These are phyloP conservation scores for Sinosuthora webbiana DNA, from an alignment of 2,113 vertebrate species.

Conservation along the genomic window DNA sequence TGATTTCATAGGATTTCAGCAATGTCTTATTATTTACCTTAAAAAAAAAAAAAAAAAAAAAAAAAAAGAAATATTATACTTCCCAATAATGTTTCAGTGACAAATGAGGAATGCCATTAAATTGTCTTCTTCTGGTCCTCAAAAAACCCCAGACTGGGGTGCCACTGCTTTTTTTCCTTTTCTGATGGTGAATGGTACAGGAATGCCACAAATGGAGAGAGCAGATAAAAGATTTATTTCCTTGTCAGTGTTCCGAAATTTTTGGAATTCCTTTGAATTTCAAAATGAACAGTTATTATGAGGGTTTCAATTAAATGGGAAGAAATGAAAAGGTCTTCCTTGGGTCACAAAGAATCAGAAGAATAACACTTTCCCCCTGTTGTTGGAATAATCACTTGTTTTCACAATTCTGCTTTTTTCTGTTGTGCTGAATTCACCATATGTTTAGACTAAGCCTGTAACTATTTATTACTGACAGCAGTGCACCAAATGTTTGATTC, in stretches of 20 bases:
- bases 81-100: neutral
- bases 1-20: neutral
- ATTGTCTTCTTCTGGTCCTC: neutral
- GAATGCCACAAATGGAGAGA: neutral
- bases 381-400: neutral
- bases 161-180: neutral
- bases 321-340: neutral
- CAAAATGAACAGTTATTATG: neutral
- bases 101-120: neutral
- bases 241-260: neutral
- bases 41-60: neutral
- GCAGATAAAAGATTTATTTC: neutral
- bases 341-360: neutral
- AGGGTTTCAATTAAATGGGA: neutral
- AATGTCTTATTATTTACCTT: neutral
- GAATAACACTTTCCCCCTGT: neutral
- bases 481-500: neutral
- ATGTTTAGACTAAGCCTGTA: neutral
- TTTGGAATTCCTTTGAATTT: neutral
- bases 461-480: neutral
- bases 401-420: neutral
- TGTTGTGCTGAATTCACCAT: neutral
- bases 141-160: neutral
- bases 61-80: neutral
- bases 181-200: neutral